These are phyloP conservation scores for Dendrolimus pini DNA, from an alignment of 2,888 invertebrate species.

Conservation along the genomic window DNA sequence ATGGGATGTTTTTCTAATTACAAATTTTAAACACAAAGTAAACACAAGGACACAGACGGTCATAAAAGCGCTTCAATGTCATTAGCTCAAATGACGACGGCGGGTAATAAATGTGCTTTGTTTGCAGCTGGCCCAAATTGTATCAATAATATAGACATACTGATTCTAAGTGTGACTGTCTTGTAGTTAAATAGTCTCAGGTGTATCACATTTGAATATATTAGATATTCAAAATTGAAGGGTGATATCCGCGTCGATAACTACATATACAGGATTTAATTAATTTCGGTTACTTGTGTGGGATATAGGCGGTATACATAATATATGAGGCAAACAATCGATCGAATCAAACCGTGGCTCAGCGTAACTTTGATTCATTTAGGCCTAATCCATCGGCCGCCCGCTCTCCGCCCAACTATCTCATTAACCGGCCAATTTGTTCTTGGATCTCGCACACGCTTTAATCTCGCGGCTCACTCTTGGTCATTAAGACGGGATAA, in stretches of 20 bases:
- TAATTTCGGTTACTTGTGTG: conserved; percentile 18
- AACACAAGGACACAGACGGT: too few species aligned
- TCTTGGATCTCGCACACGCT: conserved; percentile 52
- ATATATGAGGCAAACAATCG: conserved; percentile 33
- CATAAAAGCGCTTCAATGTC: too few species aligned
- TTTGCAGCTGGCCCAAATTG: too few species aligned
- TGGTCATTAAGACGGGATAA: neutral
- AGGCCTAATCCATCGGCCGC: conserved; percentile 46
- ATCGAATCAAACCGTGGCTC: conserved; percentile 30
- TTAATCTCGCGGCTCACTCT: conserved; percentile 44
- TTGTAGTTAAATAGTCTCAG: neutral
- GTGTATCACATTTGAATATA: neutral
- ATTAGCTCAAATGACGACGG: too few species aligned
- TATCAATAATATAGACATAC: too few species aligned
- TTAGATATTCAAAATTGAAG: neutral
- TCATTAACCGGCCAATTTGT: conserved; percentile 68
- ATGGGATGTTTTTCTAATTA: too few species aligned
- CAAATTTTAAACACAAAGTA: too few species aligned
- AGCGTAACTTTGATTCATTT: conserved; percentile 57
- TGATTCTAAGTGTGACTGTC: too few species aligned
- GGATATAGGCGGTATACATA: conserved; percentile 17
- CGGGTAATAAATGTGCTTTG: too few species aligned
- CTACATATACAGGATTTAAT: conserved; percentile 8
- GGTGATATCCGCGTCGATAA: neutral
- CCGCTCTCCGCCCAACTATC: conserved; percentile 46